phyloP scores from a whole-genome alignment of 2,888 invertebrate species.

The Polymixis lichenea region DNA sequence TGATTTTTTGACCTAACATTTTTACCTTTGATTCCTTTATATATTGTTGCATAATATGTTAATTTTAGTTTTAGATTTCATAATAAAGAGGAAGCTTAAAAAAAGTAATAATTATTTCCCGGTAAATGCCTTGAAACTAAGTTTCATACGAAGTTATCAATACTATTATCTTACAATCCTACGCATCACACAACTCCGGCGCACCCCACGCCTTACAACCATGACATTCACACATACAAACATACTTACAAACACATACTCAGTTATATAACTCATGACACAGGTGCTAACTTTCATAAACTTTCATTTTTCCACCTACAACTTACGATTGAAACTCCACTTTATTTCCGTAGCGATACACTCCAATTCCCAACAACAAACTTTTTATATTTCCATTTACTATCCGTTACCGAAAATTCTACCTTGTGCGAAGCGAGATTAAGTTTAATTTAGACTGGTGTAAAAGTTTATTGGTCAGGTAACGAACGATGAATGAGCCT shows the following conservation, averaged over 20 bases:
- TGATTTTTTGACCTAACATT: too few relatives aligned
- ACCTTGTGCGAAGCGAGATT: rapidly evolving
- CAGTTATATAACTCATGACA: constrained; percentile 65
- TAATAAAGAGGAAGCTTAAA: too few relatives aligned
- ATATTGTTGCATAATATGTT: too few relatives aligned
- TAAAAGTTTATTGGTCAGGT: constrained; percentile 25
- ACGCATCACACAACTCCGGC: constrained; percentile 25
- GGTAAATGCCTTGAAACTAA: neutral
- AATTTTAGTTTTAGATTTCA: too few relatives aligned
- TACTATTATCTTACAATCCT: neutral
- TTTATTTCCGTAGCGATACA: rapidly evolving
- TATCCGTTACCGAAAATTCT: neutral
- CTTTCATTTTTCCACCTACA: constrained; percentile 78
- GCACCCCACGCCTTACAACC: constrained; percentile 35
- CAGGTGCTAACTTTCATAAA: constrained; percentile 79
- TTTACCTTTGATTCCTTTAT: too few relatives aligned
- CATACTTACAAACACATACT: constrained; percentile 57
- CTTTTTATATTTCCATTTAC: neutral
- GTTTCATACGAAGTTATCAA: neutral
- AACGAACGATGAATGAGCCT: constrained; percentile 62
- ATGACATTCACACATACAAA: constrained; percentile 49
- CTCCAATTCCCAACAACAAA: constrained; percentile 5
- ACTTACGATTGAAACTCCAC: constrained; percentile 40
- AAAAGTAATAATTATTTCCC: too few relatives aligned
- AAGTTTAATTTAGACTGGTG: neutral